These are phyloP conservation scores for Syrphus vitripennis DNA, from an alignment of 2,888 invertebrate species.

Conservation along the genomic window DNA sequence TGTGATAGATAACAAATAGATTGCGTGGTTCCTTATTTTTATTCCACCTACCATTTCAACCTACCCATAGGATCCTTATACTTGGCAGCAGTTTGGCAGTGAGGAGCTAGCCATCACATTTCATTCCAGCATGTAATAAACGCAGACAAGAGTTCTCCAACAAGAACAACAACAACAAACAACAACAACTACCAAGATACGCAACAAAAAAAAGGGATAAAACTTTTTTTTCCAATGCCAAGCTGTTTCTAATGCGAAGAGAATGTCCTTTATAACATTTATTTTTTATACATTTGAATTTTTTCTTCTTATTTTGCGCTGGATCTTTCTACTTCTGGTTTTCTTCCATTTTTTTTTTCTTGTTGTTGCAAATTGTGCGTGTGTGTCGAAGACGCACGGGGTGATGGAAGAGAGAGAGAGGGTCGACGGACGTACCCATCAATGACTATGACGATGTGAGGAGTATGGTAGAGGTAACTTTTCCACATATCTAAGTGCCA, in stretches of 20 bases:
- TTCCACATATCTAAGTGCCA: conserved; percentile 69
- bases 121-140: conserved; percentile 47
- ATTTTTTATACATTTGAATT: conserved; percentile 55
- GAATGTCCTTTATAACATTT: conserved; percentile 59
- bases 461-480: conserved; percentile 55
- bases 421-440: not conserved
- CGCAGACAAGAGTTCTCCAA: conserved; percentile 44
- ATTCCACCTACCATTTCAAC: conserved; percentile 60
- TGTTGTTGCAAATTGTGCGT: conserved; percentile 39
- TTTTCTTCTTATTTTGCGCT: conserved; percentile 35
- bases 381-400: not conserved
- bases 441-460: conserved; percentile 8
- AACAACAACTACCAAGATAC: conserved; percentile 20
- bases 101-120: conserved; percentile 57
- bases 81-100: conserved; percentile 4
- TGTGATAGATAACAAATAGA: conserved; percentile 74
- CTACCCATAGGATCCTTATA: conserved; percentile 15
- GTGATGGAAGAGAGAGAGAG: not conserved
- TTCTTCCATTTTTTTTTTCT: not conserved
- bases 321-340: not conserved
- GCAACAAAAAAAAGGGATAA: conserved; percentile 54
- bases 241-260: conserved; percentile 70
- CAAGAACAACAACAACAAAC: conserved; percentile 33
- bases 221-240: conserved; percentile 66
- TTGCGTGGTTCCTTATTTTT: conserved; percentile 73